phyloP scores from a whole-genome alignment of 1,140 invertebrate genomes.

The Lysiphlebus fabarum region DNA sequence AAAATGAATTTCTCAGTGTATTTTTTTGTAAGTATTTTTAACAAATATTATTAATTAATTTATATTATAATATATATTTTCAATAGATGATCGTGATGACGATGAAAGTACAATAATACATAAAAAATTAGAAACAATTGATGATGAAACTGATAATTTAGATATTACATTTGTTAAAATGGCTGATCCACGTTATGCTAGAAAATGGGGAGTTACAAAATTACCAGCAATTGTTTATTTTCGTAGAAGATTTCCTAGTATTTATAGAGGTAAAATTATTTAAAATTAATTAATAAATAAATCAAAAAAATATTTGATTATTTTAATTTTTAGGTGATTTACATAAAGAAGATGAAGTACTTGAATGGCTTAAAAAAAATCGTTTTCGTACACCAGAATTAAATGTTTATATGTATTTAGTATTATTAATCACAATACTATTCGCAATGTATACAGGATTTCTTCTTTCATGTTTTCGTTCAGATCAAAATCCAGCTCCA shows the following conservation, averaged over 20 bases:
- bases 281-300: neutral
- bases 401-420: constrained; percentile 91
- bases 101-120: constrained; percentile 76
- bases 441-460: constrained; percentile 90
- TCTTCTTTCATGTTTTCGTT: constrained; percentile 83
- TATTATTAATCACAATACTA: constrained; percentile 78
- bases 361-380: constrained; percentile 91
- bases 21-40: constrained; percentile 91
- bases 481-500: constrained; percentile 57
- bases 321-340: constrained; percentile 64
- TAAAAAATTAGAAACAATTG: constrained; percentile 85
- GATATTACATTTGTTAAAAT: constrained; percentile 96
- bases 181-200: constrained; percentile 83
- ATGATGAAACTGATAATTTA: constrained; percentile 88
- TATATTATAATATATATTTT: constrained; percentile 1
- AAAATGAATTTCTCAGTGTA: constrained; percentile 92
- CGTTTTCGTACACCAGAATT: constrained; percentile 88
- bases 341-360: constrained; percentile 79
- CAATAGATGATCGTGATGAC: constrained; percentile 73
- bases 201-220: constrained; percentile 93
- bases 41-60: neutral
- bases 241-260: constrained; percentile 88
- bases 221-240: constrained; percentile 90
- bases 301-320: no score
- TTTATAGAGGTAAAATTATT: constrained; percentile 75